These are phyloP conservation scores for Carpatolechia fugitivella DNA, from an alignment of 2,888 invertebrate species.

Conservation along the genomic window DNA sequence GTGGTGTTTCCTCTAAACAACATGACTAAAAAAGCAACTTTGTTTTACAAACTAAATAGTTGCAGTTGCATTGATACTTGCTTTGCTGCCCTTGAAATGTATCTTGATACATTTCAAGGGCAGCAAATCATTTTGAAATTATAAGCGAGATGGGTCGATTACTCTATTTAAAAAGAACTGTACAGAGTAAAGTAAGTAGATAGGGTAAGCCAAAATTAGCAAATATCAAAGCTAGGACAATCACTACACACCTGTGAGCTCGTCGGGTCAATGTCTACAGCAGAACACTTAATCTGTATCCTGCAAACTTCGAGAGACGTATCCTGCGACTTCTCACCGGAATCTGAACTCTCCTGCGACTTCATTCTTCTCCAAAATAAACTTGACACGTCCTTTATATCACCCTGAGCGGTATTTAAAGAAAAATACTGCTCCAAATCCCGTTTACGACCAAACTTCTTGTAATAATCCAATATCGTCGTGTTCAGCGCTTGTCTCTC, in stretches of 20 bases:
- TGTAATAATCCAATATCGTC: slow-evolving; percentile 82
- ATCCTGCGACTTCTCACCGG: slow-evolving; percentile 58
- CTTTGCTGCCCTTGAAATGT: no score
- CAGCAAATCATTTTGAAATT: no score
- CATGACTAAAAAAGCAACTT: no score
- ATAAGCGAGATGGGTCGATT: no score
- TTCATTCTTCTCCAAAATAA: slow-evolving; percentile 71
- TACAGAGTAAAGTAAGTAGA: no score
- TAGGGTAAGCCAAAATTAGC: no score
- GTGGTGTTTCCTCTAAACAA: no score
- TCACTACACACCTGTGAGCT: slow-evolving; percentile 59
- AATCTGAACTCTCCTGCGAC: slow-evolving; percentile 64
- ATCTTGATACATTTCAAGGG: no score
- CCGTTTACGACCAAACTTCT: slow-evolving; percentile 82
- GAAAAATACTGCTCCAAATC: slow-evolving; percentile 84
- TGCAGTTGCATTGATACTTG: no score
- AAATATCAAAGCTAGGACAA: not conserved
- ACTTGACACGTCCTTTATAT: slow-evolving; percentile 60
- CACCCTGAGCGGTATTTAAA: slow-evolving; percentile 64
- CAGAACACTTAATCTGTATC: slow-evolving; percentile 64
- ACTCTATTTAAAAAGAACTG: no score
- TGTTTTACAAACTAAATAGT: no score
- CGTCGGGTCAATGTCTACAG: slow-evolving; percentile 51
- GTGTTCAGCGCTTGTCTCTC: slow-evolving; percentile 43
- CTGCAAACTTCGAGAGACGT: slow-evolving; percentile 65